These are phyloP conservation scores for Myiozetetes cayanensis DNA, from an alignment of 2,113 vertebrate species.

Conservation along the genomic window DNA sequence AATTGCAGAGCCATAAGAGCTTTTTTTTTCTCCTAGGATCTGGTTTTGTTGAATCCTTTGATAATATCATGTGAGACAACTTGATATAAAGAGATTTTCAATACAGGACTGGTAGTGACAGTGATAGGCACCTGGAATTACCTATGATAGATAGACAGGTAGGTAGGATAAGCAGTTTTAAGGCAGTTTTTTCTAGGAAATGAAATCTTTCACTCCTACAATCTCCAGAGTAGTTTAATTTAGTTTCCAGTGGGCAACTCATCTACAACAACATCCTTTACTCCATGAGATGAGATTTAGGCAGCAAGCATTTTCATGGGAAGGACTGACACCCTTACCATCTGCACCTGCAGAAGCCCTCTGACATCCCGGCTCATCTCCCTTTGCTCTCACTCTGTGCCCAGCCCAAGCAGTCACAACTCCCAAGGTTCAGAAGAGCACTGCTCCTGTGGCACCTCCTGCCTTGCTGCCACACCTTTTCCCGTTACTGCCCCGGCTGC, in stretches of 20 bases:
- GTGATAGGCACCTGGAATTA: slow-evolving; percentile 33
- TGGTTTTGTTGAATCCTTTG: slow-evolving; percentile 15
- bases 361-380: neutral
- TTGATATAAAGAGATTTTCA: neutral
- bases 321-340: neutral
- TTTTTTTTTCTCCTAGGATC: neutral
- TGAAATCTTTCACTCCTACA: neutral
- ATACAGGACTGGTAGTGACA: neutral
- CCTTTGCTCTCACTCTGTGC: neutral
- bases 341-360: neutral
- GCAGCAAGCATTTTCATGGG: neutral
- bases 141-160: neutral
- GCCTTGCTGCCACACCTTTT: slow-evolving; percentile 4
- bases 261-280: neutral
- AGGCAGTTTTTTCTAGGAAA: slow-evolving; percentile 18
- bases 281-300: neutral
- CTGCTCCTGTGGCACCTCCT: neutral
- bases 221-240: neutral
- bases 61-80: neutral
- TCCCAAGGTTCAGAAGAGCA: neutral
- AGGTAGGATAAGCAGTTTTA: slow-evolving; percentile 15
- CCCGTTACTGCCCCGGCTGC: neutral
- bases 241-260: neutral
- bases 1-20: slow-evolving; percentile 6
- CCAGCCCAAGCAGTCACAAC: neutral